Evolutionary conservation across 2,797 vertebrate species (phyloP).

Genomic region (Enteromius unitaeniatus): DNA sequence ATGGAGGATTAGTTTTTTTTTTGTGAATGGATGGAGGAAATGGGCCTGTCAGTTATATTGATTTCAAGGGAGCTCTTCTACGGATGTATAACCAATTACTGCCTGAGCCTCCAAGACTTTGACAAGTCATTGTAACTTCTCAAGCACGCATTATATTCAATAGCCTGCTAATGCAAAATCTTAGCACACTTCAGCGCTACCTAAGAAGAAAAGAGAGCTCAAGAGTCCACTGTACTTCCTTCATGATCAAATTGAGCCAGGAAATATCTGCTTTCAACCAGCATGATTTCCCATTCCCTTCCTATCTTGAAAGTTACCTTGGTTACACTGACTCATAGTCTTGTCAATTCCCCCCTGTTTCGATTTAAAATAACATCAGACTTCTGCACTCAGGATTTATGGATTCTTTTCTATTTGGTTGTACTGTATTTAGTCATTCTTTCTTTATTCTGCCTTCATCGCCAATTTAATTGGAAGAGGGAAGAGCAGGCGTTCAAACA

Average conservation of each 20-base stretch:
- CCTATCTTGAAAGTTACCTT: constrained; percentile 40
- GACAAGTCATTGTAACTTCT: constrained; percentile 68
- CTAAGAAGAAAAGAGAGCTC: constrained; percentile 45
- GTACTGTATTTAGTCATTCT: constrained; percentile 59
- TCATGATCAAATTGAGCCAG: constrained; percentile 46
- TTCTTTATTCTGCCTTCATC: constrained; percentile 71
- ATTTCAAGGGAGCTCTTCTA: constrained; percentile 74
- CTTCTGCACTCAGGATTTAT: constrained; percentile 46
- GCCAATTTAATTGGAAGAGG: constrained; percentile 69
- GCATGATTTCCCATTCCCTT: constrained; percentile 24
- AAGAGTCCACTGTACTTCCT: constrained; percentile 32
- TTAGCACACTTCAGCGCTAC: constrained; percentile 62
- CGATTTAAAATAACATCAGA: constrained; percentile 11
- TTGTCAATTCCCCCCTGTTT: constrained; percentile 39
- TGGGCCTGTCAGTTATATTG: constrained; percentile 70
- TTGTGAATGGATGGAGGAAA: constrained; percentile 75
- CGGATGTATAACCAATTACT: constrained; percentile 75
- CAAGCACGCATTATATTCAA: constrained; percentile 67
- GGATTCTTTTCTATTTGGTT: constrained; percentile 27
- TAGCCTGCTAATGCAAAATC: constrained; percentile 66
- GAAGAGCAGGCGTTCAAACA: constrained; percentile 62
- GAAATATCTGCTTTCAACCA: constrained; percentile 23
- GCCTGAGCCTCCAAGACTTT: constrained; percentile 65
- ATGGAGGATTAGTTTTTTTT: constrained; percentile 70
- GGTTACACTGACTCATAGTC: constrained; percentile 23